Evolutionary conservation across 2,888 invertebrate genomes (phyloP).

Genomic region (Bembecia ichneumoniformis): DNA sequence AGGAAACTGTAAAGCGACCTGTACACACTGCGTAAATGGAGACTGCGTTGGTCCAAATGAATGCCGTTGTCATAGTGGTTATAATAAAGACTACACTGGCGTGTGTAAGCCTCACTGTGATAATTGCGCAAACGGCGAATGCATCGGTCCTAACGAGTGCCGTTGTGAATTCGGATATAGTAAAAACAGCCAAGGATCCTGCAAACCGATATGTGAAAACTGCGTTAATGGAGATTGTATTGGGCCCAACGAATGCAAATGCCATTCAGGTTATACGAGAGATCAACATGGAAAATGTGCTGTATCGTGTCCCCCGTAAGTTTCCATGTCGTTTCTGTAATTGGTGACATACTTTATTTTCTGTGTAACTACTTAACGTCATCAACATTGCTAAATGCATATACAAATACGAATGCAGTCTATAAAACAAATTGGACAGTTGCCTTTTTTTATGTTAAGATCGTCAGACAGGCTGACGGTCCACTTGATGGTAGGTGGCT

Average conservation of each 20-base stretch:
- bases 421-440: too few relatives aligned
- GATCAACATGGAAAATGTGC: conserved; percentile 30
- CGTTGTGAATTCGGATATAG: conserved; percentile 25
- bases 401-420: too few relatives aligned
- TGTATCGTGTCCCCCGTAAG: conserved; percentile 44
- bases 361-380: too few relatives aligned
- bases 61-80: conserved; percentile 55
- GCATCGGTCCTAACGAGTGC: conserved; percentile 60
- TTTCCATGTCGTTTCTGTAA: neutral
- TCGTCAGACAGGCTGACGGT: too few relatives aligned
- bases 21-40: conserved; percentile 48
- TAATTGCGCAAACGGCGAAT: conserved; percentile 36
- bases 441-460: too few relatives aligned
- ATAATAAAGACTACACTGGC: conserved; percentile 9
- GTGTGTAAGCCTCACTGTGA: conserved; percentile 33
- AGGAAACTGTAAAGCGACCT: conserved; percentile 24
- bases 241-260: conserved; percentile 68
- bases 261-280: conserved; percentile 36
- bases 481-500: too few relatives aligned
- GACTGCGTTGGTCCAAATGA: conserved; percentile 59
- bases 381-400: too few relatives aligned
- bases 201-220: conserved; percentile 7
- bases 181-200: conserved; percentile 26
- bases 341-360: too few relatives aligned
- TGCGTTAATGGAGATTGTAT: conserved; percentile 57